Evolutionary conservation across 1,140 invertebrate species (phyloP).

Genomic region (Drosophila pseudoobscura): DNA sequence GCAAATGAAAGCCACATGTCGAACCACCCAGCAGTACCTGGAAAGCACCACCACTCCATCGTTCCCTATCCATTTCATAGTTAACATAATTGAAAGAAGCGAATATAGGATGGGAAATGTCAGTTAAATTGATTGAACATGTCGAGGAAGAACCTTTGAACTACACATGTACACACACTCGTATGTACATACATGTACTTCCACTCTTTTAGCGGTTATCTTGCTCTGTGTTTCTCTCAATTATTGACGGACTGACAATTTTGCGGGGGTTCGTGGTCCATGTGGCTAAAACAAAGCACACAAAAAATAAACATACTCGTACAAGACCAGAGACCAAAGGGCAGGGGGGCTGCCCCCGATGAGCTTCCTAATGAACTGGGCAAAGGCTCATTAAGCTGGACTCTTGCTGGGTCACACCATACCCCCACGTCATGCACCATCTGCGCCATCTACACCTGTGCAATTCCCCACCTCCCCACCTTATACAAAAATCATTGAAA

Average conservation of each 20-base stretch:
- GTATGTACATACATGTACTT: background rate
- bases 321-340: too few species aligned
- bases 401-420: background rate
- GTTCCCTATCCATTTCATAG: conserved; percentile 11
- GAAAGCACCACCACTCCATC: too few species aligned
- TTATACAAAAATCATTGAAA: background rate
- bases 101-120: conserved; percentile 29
- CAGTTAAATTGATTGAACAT: conserved; percentile 63
- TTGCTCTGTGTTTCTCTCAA: conserved; percentile 6
- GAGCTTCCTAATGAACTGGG: conserved; percentile 10
- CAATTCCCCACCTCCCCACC: background rate
- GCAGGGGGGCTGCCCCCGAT: too few species aligned
- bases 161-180: background rate
- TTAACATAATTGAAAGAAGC: conserved; percentile 32
- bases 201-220: background rate
- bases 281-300: conserved; percentile 12
- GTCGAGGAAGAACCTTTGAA: conserved; percentile 32
- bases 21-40: too few species aligned
- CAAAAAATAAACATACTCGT: background rate
- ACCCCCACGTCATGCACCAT: too few species aligned
- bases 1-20: too few species aligned
- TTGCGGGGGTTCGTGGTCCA: conserved; percentile 6
- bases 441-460: too few species aligned
- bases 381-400: conserved; percentile 9
- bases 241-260: conserved; percentile 29